Base-by-base conservation (phyloP, 2,113 vertebrate species). In the Athene cunicularia region DNA sequence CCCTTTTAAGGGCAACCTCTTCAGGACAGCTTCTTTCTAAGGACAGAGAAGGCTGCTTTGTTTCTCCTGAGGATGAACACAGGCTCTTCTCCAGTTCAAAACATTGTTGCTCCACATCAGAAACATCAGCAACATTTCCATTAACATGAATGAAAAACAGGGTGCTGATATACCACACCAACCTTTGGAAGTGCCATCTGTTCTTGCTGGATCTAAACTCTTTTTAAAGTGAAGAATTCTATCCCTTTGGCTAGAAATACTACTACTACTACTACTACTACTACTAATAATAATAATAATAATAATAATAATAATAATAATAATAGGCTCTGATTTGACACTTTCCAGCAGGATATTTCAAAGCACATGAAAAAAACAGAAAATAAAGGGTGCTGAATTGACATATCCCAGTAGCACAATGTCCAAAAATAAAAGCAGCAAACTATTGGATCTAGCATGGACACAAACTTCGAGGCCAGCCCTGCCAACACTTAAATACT, bases 1-100 rank as follows among this genome's bases (percentile, higher is more conserved):
- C 80, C 83, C 95, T 97, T 95, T 91, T 89, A 95, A 96, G 95
- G 93, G 39, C 86, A 95, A 95, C 72, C 80, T 93, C 64, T 87
- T 75, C 86, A 82, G 43, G 68, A 56, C 70, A 79, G 63, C 49
- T 73, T 89, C 80, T 62, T 74, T 60, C 39, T 85, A 79, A 75
- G 1, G 3, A 90, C 11, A 63, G 49, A 82, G 23, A 27, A 84
- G 32, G 37, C 68, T 81, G 37, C 45, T 60, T 68, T 84, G 33
- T 39, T 91, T 81, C 64, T 93, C 43, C 59, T 2, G 3, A 88
- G 23, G 60, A 76, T 53, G 41, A 88, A 20, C 39, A 71, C 30
- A 52, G 35, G 49, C 53, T 95, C 43, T 90, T 81, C 79, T 50
- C 59, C 39, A 72, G 56, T 30, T n/a, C 39, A 86, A 91, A 56